Evolutionary conservation across 2,888 invertebrate genomes (phyloP).

Genomic region (Pyrgus malvae): DNA sequence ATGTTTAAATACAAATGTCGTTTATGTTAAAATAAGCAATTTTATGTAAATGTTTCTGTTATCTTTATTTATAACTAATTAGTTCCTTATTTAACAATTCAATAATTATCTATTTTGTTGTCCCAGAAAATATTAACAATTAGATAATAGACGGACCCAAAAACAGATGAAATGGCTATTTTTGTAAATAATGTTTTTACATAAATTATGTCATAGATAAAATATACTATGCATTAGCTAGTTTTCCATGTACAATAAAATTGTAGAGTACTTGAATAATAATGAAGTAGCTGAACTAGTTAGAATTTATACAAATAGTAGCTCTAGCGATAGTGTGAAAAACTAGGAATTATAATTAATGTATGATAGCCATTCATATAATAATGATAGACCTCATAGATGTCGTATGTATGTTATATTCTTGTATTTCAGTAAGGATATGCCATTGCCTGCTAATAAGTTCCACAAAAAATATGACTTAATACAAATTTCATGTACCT

Average conservation of each 20-base stretch:
- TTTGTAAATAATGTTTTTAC: conserved; percentile 79
- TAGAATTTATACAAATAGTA: conserved; percentile 80
- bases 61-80: conserved; percentile 34
- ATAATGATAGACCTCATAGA: conserved; percentile 60
- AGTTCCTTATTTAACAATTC: conserved; percentile 42
- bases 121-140: conserved; percentile 46
- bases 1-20: neutral
- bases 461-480: neutral
- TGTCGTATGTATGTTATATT: conserved; percentile 57
- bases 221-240: conserved; percentile 71
- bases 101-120: conserved; percentile 36
- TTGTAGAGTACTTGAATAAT: conserved; percentile 70
- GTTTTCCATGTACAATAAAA: conserved; percentile 80
- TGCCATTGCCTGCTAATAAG: conserved; percentile 39
- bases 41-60: conserved; percentile 20
- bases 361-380: conserved; percentile 67
- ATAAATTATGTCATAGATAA: conserved; percentile 77
- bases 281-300: conserved; percentile 65
- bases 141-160: conserved; percentile 60
- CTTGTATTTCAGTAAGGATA: conserved; percentile 48
- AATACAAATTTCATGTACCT: neutral
- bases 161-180: conserved; percentile 72
- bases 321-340: conserved; percentile 67
- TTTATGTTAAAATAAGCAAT: conserved; percentile 5
- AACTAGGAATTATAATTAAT: conserved; percentile 64